phyloP scores from a whole-genome alignment of 2,888 invertebrate species.

The Acrobasis repandana region DNA sequence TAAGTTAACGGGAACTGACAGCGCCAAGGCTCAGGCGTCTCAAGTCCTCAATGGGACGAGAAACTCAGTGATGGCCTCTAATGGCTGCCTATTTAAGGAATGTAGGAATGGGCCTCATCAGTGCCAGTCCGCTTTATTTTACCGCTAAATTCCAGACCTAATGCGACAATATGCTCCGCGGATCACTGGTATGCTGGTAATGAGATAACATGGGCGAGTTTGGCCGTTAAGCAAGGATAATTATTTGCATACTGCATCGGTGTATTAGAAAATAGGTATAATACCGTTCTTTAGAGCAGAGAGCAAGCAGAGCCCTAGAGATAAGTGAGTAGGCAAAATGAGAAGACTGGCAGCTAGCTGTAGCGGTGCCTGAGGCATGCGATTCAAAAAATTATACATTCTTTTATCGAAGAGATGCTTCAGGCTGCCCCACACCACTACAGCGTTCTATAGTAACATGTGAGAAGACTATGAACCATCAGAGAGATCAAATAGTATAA shows the following conservation, averaged over 20 bases:
- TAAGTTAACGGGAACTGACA: conserved; percentile 8
- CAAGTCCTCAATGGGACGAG: conserved; percentile 8
- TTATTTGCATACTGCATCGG: not conserved
- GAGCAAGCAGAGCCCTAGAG: too few relatives aligned
- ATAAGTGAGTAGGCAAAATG: too few relatives aligned
- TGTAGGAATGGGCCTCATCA: conserved; percentile 8
- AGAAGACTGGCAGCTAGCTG: too few relatives aligned
- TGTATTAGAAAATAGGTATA: not conserved
- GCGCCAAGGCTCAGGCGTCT: not conserved
- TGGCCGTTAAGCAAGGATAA: not conserved
- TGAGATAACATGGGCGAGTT: not conserved
- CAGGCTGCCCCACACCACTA: too few relatives aligned
- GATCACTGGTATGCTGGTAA: not conserved
- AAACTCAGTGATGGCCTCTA: conserved; percentile 12
- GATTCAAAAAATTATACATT: too few relatives aligned
- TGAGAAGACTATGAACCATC: too few relatives aligned
- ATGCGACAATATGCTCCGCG: not conserved
- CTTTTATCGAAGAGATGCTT: too few relatives aligned
- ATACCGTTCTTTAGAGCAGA: not conserved
- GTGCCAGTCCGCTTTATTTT: conserved; percentile 5
- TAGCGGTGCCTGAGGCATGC: too few relatives aligned
- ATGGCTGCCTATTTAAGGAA: conserved; percentile 17
- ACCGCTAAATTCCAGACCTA: conserved; percentile 12
- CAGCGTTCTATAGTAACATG: too few relatives aligned
- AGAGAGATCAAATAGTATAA: too few relatives aligned